Conservation (phyloP, 1,140 invertebrate species). For the Pachyrhynchus sulphureomaculatus region DNA sequence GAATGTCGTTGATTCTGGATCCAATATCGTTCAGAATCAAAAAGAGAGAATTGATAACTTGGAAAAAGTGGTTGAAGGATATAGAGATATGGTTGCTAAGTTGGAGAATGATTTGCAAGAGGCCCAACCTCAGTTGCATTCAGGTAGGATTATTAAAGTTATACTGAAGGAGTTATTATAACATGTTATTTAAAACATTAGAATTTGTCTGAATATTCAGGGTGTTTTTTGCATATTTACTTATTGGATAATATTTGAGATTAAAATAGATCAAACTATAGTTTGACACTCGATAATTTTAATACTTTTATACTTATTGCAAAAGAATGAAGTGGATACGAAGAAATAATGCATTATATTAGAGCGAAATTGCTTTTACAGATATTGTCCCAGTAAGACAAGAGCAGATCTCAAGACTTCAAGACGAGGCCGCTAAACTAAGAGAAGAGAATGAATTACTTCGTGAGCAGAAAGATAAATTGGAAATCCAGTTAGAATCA, state of each 20-base stretch:
- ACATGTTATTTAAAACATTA: too few relatives aligned
- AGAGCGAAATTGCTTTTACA: constrained; percentile 31
- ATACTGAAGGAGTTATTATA: too few relatives aligned
- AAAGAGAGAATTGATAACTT: constrained; percentile 63
- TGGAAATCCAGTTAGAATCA: constrained; percentile 66
- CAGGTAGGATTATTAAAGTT: constrained; percentile 34
- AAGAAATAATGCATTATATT: too few relatives aligned
- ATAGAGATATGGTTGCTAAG: constrained; percentile 67
- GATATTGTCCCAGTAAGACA: constrained; percentile 41
- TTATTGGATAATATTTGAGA: too few relatives aligned
- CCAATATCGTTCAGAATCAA: constrained; percentile 48
- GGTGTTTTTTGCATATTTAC: too few relatives aligned
- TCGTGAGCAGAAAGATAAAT: constrained; percentile 61
- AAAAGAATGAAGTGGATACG: too few relatives aligned
- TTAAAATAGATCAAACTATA: too few relatives aligned
- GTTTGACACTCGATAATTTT: too few relatives aligned
- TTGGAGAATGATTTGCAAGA: constrained; percentile 64
- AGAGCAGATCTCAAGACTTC: constrained; percentile 50
- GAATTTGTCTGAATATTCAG: too few relatives aligned
- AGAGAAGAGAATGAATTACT: constrained; percentile 60
- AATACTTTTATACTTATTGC: too few relatives aligned
- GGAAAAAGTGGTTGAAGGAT: constrained; percentile 64
- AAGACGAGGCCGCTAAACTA: constrained; percentile 56
- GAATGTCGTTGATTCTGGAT: constrained; percentile 41
- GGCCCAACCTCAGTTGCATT: constrained; percentile 40